Evolutionary conservation across 2,797 vertebrate species (phyloP), one percentile per base, ranked within the genome.

Genomic region (Amniataba percoides): DNA sequence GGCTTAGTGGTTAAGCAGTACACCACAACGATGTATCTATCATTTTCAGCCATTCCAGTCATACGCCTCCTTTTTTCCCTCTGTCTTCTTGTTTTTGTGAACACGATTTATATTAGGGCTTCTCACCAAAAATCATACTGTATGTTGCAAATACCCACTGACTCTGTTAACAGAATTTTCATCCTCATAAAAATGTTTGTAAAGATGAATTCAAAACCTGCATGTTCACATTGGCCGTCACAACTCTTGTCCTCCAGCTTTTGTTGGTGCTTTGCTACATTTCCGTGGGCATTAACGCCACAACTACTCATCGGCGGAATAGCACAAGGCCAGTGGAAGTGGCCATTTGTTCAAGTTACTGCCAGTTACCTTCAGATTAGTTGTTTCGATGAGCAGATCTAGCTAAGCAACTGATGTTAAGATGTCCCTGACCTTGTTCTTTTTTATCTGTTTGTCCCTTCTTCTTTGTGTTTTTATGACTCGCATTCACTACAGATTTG

Each of bases 281-380:
- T 52, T 55, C 15, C 53, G 21, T 10, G 12, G 21, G 5, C 21
- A 5, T 48, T 51, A 57, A 18, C 34, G 9, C 42, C 5, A 3
- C 25, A 65, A 15, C 61, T 46, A 27, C 45, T 53, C 14, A 49
- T 58, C 45, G 43, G 23, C 25, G 14, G 52, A 58, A 25, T 18
- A 49, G 21, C 45, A 16, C 23, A 31, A 15, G 40, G 12, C 18
- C 4, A 6, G 3, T 59, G 36, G 31, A 60, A 19, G 21, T 12
- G 3, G 25, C 16, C 12, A 42, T 76, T 63, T 68, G 25, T 56
- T 45, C 36, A 72, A 18, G 31, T 45, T 27, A 61, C 48, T 14
- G 34, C 18, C n/a, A 0, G 11, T 61, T 66, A 25, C 19, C 67
- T 51, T 68, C 8, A 18, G 18, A 43, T 15, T 18, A 1, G 4